Base-by-base conservation (phyloP, 1,140 invertebrate genomes). In the Lysiphlebus fabarum region DNA sequence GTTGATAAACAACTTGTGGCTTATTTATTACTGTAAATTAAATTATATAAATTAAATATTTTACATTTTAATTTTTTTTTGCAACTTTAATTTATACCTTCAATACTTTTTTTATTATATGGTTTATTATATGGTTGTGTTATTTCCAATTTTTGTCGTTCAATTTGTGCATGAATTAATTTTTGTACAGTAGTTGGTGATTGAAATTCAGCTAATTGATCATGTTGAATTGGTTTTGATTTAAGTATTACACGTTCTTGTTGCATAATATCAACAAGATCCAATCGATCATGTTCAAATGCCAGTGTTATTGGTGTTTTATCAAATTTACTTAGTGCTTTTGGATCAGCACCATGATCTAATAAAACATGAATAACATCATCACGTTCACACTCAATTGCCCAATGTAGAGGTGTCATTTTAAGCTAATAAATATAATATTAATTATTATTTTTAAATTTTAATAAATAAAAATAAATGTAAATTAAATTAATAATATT, bases 381-480 rank as follows among this genome's bases (percentile, higher is more conserved):
- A 37, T 83, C 68, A 73, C 93, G 88, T n/a, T 87, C 85, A 65
- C 89, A 86, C 78, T 95, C 92, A 49, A 90, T 90, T 8, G 93
- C 93, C 95, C 94, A 97, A 81, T 97, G 94, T 26, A 98, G 80
- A 36, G 94, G 92, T 33, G 93, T 96, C 93, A 96, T 96, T 71
- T 87, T 87, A 36, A 96, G 77, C 92, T 91, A 64, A 9, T 68
- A 71, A 53, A 50, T 49, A 59, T 11, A 54, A 54, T 38, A 41
- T 48, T 33, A 33, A 59, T 40, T 41, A 36, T 8, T 62, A 45
- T 14, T 42, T 34, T 17, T 5, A 38, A 50, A 48, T 47, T 36
- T 47, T 55, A 44, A n/a, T 12, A 34, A n/a, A n/a, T 49, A 12
- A 11, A 9, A 58, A 59, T 59, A 14, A 9, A 58, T 61, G 10